Evolutionary conservation across 2,113 vertebrate species (phyloP), one percentile per base, ranked within the genome.

Genomic region (Phainopepla nitens): DNA sequence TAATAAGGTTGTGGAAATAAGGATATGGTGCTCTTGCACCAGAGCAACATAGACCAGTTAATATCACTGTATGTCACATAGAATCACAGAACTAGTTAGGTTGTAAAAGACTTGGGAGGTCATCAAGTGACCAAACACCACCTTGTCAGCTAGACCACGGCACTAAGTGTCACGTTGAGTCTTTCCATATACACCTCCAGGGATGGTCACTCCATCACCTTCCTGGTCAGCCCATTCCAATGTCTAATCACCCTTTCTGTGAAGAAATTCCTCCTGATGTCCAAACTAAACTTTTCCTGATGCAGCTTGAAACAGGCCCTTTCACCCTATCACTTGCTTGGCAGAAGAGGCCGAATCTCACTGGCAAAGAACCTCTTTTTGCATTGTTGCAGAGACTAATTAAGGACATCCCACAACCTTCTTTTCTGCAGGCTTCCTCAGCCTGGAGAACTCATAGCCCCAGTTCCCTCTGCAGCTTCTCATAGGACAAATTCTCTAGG

Each of bases 131-230:
- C 17, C 25, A 25, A 61, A 23, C 8, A 20, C 8, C 7, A 44
- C 1, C 4, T n/a, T 41, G 17, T 41, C 54, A 68, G 14, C 14
- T 23, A 41, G 17, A 54, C 21, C 29, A 33, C 2, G 25, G 4
- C 61, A 41, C 21, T 22, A 7, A 47, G 9, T 41, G 9, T 6
- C n/a, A 31, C 0, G 0, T 27, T 0, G 0, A 42, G 10, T 7
- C 21, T 35, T 69, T 49, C 49, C 17, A 54, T 35, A 61, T 49
- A 42, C 7, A 56, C 14, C 6, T 27, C 7, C 17, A 0, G 0
- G 14, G 14, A 35, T 19, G 9, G 41, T 35, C 29, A 31, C 22
- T 76, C 35, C 25, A 54, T 27, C 17, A 20, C 21, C 18, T 69
- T 21, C 41, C 25, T 23, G 24, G 17, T 25, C 8, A 82, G 35